Conservation (phyloP, 1,140 invertebrate genomes). For the Steinernema khuongi region DNA sequence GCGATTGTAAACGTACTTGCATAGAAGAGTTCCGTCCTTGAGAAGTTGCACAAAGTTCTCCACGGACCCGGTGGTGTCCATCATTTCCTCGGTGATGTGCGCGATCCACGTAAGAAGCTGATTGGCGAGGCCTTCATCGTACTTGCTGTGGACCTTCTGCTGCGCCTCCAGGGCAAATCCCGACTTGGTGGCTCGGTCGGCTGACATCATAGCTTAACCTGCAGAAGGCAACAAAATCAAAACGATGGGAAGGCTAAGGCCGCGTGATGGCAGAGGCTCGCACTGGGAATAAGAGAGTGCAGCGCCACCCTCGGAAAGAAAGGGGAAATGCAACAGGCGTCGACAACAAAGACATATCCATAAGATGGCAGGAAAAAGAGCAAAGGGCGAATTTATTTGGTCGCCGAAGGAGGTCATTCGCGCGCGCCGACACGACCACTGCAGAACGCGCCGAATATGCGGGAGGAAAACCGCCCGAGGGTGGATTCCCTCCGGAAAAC, state of each 20-base stretch:
- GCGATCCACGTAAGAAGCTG: slow-evolving; percentile 47
- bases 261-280: no score
- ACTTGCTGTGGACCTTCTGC: slow-evolving; percentile 53
- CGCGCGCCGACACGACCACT: neutral
- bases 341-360: no score
- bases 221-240: neutral
- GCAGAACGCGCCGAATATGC: neutral
- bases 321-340: no score
- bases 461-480: neutral
- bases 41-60: slow-evolving; percentile 42
- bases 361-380: neutral
- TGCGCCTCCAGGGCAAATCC: slow-evolving; percentile 52
- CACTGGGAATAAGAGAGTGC: no score
- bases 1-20: slow-evolving; percentile 40
- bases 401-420: slow-evolving; percentile 1
- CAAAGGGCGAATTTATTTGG: neutral
- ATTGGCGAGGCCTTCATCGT: slow-evolving; percentile 39
- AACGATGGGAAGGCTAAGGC: neutral
- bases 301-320: no score
- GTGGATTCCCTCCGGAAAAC: neutral
- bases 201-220: slow-evolving; percentile 6
- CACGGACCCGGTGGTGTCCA: slow-evolving; percentile 37
- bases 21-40: slow-evolving; percentile 48
- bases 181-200: slow-evolving; percentile 48
- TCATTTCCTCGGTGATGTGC: slow-evolving; percentile 26